These are phyloP conservation scores for Sinocyclocheilus maitianheensis DNA, from an alignment of 2,113 vertebrate genomes.

Conservation along the genomic window DNA sequence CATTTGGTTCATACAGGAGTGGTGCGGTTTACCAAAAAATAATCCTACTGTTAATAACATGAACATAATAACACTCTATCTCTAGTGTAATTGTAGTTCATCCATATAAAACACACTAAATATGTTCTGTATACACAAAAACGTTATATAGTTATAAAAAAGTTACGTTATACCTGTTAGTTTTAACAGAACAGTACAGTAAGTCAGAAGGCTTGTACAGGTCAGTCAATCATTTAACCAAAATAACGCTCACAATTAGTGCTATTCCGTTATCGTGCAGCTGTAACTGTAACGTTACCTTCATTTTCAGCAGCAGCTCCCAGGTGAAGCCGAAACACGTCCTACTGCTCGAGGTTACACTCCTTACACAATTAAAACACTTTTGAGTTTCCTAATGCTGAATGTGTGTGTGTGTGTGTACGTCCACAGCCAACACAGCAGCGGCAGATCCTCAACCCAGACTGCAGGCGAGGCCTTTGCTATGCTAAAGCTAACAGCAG, in stretches of 20 bases:
- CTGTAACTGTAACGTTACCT: neutral
- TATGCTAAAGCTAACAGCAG: slow-evolving; percentile 42
- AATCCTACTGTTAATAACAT: neutral
- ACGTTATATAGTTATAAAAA: no score
- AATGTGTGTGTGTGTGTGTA: neutral
- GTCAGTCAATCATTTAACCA: neutral
- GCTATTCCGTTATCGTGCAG: slow-evolving; percentile 38
- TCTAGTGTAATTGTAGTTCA: neutral
- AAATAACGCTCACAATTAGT: neutral
- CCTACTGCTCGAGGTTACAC: neutral
- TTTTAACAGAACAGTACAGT: neutral
- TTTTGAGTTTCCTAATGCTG: neutral
- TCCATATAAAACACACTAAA: neutral
- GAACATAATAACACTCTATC: neutral
- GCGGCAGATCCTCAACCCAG: neutral
- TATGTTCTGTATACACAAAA: neutral
- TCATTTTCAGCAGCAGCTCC: neutral
- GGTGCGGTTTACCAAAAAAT: neutral
- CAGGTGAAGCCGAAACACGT: neutral
- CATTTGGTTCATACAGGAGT: slow-evolving; percentile 4
- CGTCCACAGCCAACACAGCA: slow-evolving; percentile 25
- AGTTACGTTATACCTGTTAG: no score
- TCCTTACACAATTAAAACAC: neutral
- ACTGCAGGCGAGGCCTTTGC: slow-evolving; percentile 32
- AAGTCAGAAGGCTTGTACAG: neutral